Percentiles rank a stretch among this genome's conserved stretches.
Evolutionary conservation across 1,140 invertebrate genomes (phyloP).

Genomic region (Ectropis grisescens): DNA sequence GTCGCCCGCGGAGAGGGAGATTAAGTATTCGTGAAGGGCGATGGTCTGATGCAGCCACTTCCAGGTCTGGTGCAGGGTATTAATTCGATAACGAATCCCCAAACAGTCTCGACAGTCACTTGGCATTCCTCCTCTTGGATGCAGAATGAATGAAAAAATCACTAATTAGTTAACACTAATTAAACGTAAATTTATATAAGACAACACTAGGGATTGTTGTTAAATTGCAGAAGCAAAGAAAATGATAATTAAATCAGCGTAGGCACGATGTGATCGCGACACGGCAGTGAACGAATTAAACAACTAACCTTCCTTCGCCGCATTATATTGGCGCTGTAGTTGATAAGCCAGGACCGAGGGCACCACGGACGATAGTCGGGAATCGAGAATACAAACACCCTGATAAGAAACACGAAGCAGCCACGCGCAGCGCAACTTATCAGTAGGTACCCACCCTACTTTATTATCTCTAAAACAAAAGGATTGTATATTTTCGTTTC

Average conservation of each 20-base stretch:
- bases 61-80: slow-evolving; percentile 88
- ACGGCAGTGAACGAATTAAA: slow-evolving; percentile 42
- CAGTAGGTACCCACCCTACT: not conserved
- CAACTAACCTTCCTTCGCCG: slow-evolving; percentile 48
- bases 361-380: slow-evolving; percentile 51
- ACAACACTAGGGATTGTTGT: too few species aligned
- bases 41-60: slow-evolving; percentile 94
- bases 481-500: too few species aligned
- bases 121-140: slow-evolving; percentile 83
- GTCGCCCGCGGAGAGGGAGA: slow-evolving; percentile 81
- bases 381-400: slow-evolving; percentile 49
- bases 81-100: slow-evolving; percentile 86
- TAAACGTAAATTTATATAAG: too few species aligned
- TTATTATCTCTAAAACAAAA: not conserved
- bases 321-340: slow-evolving; percentile 61
- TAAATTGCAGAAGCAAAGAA: too few species aligned
- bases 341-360: slow-evolving; percentile 61
- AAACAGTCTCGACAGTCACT: slow-evolving; percentile 86
- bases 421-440: slow-evolving; percentile 34
- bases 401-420: slow-evolving; percentile 57
- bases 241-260: slow-evolving; percentile 1
- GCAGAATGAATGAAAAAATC: slow-evolving; percentile 70
- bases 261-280: slow-evolving; percentile 27
- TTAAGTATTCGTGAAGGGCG: slow-evolving; percentile 87
- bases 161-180: slow-evolving; percentile 35